Base-by-base conservation (phyloP, 2,797 vertebrate genomes). In the Gallinago solitaria region DNA sequence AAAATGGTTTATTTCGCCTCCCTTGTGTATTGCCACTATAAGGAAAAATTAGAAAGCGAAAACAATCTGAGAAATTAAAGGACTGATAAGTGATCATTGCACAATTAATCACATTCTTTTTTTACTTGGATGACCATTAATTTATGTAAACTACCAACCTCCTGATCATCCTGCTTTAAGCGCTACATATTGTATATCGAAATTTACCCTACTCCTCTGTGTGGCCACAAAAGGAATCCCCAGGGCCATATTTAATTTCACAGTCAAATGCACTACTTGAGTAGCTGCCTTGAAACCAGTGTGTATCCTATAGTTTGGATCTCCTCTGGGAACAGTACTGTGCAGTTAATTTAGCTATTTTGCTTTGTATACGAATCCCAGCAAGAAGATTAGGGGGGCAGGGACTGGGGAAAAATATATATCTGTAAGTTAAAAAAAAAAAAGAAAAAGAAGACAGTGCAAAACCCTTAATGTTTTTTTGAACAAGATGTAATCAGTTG, bases 401-500 rank as follows among this genome's bases (percentile, higher is more conserved):
- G n/a, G 16, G 21, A 65, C 6, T 76, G 41, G 74, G 60, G 71
- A 90, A 83, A 91, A 87, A 88, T 59, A 24, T 7, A 53, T 30
- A 19, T 37, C n/a, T n/a, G 24, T 43, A 87, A 82, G 12, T 39
- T 64, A 14, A 14, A 39, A 39, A 45, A 63, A 90, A 63, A 33
- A 75, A 71, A 37, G 37, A 45, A 8, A 61, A 5, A 59, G 41
- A 82, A 56, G 27, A 57, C 76, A 90, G 69, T 83, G 30, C 43
- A 90, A 43, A 83, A 83, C 21, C 54, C 73, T 90, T 93, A 88
- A 91, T 90, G 75, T 90, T 93, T 96, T 85, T 96, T 89, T 93
- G 45, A 96, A 96, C 85, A 90, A 92, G 83, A 95, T 96, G 94
- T 83, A 90, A 92, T 96, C 93, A 95, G 96, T 96, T 98, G 93